A percentile compares a stretch with the other conserved stretches of the same genome.
Evolutionary conservation across 2,797 vertebrate genomes (phyloP).

Genomic region (Gallinago stenura): DNA sequence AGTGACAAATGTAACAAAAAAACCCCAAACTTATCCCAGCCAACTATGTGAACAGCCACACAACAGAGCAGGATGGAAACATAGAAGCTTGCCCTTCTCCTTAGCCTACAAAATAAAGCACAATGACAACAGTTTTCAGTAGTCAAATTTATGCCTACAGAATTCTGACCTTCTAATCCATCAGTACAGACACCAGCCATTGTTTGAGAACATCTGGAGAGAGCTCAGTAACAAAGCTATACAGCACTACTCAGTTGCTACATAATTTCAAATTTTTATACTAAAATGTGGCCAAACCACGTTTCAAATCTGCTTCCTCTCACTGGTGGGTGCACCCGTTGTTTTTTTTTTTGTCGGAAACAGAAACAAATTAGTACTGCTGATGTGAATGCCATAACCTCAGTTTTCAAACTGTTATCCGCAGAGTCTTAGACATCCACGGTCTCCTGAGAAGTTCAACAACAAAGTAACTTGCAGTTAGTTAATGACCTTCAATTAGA

Average conservation of each 20-base stretch:
- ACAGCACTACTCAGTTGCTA: not conserved
- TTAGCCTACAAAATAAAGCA: not conserved
- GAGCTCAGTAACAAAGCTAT: not conserved
- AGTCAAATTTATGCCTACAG: not conserved
- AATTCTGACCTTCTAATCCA: not conserved
- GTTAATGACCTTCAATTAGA: not conserved
- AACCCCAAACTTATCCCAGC: not conserved
- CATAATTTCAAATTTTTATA: not conserved
- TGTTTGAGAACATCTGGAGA: not conserved
- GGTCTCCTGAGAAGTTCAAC: not conserved
- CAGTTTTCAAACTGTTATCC: not conserved
- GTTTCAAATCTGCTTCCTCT: not conserved
- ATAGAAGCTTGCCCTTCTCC: not conserved
- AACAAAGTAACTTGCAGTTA: not conserved
- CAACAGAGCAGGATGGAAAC: not conserved
- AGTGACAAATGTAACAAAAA: not conserved
- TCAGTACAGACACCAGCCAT: not conserved
- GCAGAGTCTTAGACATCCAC: not conserved
- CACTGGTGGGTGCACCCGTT: accelerated
- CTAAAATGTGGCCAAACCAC: not conserved
- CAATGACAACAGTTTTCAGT: not conserved
- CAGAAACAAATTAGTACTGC: not conserved
- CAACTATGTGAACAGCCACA: not conserved
- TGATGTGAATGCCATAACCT: not conserved
- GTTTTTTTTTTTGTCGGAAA: not conserved